Conservation (phyloP, 1,140 invertebrate species). For the Chrysoperla carnea region DNA sequence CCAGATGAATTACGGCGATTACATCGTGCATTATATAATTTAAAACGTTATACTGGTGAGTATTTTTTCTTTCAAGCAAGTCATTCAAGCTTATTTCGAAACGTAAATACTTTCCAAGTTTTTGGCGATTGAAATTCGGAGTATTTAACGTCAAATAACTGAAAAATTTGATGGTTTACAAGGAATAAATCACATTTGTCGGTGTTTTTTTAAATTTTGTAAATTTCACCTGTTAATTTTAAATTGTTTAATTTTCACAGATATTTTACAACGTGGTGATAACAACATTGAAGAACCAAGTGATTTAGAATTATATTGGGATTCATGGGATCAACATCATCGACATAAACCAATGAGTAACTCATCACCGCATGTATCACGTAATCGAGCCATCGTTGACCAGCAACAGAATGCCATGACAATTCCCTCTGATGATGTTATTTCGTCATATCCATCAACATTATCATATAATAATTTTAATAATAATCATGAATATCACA, state of each 20-base stretch:
- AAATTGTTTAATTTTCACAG: conserved; percentile 21
- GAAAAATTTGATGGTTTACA: too few relatives aligned
- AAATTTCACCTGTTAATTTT: too few relatives aligned
- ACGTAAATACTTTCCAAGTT: neutral
- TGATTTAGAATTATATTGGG: conserved; percentile 67
- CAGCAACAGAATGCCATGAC: conserved; percentile 6
- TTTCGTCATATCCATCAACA: neutral
- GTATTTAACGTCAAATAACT: too few relatives aligned
- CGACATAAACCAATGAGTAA: conserved; percentile 24
- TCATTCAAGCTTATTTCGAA: neutral
- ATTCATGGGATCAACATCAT: conserved; percentile 67
- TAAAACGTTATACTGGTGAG: conserved; percentile 66
- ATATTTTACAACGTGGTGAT: conserved; percentile 35
- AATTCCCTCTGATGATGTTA: neutral
- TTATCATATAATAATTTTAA: neutral
- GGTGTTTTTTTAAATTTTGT: too few relatives aligned
- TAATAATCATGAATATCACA: conserved; percentile 6
- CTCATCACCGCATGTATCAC: conserved; percentile 32
- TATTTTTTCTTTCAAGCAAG: conserved; percentile 2
- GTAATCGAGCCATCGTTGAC: conserved; percentile 17
- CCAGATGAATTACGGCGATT: conserved; percentile 66
- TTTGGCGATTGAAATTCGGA: too few relatives aligned
- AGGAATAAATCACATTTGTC: too few relatives aligned
- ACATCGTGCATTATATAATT: conserved; percentile 63
- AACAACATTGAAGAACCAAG: conserved; percentile 16